phyloP scores from a whole-genome alignment of 2,888 invertebrate genomes.

The Incurvaria masculella region DNA sequence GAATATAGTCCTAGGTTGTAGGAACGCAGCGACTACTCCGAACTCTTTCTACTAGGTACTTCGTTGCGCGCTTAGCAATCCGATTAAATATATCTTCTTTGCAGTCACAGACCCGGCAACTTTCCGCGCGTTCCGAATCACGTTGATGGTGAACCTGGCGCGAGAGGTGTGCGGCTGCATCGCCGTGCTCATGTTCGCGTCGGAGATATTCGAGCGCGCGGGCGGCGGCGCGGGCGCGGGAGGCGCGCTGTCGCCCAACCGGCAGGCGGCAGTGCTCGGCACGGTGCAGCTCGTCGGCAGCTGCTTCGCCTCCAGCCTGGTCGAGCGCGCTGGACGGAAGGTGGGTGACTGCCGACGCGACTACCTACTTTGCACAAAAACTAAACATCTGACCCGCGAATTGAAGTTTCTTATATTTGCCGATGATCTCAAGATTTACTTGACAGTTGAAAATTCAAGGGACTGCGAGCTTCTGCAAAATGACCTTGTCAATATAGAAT shows the following conservation, averaged over 20 bases:
- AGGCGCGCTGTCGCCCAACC: constrained; percentile 37
- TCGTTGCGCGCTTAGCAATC: no score
- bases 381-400: no score
- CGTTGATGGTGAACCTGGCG: constrained; percentile 41
- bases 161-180: constrained; percentile 46
- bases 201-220: constrained; percentile 43
- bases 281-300: constrained; percentile 41
- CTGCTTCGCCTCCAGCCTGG: constrained; percentile 38
- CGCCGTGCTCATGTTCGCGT: constrained; percentile 45
- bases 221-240: constrained; percentile 19
- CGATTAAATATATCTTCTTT: not conserved
- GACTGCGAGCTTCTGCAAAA: no score
- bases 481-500: no score
- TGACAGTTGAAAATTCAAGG: no score
- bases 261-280: constrained; percentile 40
- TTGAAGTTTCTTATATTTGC: no score
- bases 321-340: constrained; percentile 44
- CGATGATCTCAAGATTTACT: no score
- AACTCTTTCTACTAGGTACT: no score
- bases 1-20: no score
- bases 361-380: no score
- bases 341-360: no score
- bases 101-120: constrained; percentile 28
- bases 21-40: no score
- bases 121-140: constrained; percentile 54